Percentiles rank a stretch among this genome's conserved stretches.
phyloP scores from a whole-genome alignment of 2,888 invertebrate species.

The Masnerella sp. region DNA sequence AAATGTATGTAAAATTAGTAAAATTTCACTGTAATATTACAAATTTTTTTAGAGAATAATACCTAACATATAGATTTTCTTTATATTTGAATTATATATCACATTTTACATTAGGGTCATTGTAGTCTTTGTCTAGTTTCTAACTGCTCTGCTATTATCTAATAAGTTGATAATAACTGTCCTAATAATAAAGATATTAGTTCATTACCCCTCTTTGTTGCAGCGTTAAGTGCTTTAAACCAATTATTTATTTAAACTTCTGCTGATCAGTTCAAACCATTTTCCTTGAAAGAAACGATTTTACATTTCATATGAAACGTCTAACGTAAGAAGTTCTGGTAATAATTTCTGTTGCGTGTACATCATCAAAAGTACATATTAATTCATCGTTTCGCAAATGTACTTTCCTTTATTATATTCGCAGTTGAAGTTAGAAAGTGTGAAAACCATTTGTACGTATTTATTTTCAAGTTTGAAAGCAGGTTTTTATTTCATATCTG shows the following conservation, averaged over 20 bases:
- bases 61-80: too few relatives aligned
- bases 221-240: background rate
- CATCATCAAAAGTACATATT: too few relatives aligned
- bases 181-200: background rate
- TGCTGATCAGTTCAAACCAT: background rate
- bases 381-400: slow-evolving; percentile 32
- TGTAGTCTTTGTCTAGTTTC: background rate
- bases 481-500: too few relatives aligned
- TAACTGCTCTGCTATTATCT: background rate
- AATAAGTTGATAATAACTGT: background rate
- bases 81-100: too few relatives aligned
- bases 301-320: background rate
- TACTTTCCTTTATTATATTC: slow-evolving; percentile 29
- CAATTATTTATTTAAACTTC: background rate
- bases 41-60: too few relatives aligned
- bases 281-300: background rate
- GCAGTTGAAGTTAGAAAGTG: slow-evolving; percentile 41
- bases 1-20: too few relatives aligned
- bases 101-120: too few relatives aligned
- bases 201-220: background rate
- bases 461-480: too few relatives aligned
- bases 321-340: too few relatives aligned
- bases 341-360: too few relatives aligned
- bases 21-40: too few relatives aligned
- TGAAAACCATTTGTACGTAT: slow-evolving; percentile 19